These are phyloP conservation scores for Harpagoxenus sublaevis DNA, from an alignment of 2,888 invertebrate genomes.

Conservation along the genomic window DNA sequence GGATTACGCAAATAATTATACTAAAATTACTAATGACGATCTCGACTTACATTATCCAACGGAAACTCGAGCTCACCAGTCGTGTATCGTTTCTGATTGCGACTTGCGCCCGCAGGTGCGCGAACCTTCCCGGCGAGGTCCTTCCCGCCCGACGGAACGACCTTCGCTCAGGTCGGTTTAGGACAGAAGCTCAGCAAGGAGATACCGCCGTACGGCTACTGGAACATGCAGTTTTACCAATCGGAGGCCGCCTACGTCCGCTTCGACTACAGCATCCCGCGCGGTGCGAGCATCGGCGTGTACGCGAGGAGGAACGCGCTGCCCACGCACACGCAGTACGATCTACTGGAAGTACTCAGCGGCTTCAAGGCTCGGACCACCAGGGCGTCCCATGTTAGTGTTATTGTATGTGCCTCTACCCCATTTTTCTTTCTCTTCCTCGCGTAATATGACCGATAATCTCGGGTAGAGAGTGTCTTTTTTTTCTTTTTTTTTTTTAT, in stretches of 20 bases:
- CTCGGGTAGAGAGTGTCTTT: not conserved
- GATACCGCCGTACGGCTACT: constrained; percentile 97
- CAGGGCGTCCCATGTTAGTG: constrained; percentile 95
- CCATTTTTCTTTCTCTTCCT: constrained; percentile 58
- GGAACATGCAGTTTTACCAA: constrained; percentile 99
- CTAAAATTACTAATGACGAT: constrained; percentile 23
- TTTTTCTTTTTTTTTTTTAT: constrained; percentile 46
- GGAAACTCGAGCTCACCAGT: constrained; percentile 33
- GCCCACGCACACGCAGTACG: constrained; percentile 98
- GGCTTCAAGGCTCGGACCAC: constrained; percentile 95
- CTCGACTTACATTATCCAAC: constrained; percentile 31
- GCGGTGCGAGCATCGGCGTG: constrained; percentile 97
- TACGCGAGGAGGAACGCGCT: constrained; percentile 97
- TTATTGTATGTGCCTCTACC: constrained; percentile 80
- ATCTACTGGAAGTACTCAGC: constrained; percentile 97
- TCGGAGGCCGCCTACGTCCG: constrained; percentile 97
- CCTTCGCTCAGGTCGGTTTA: constrained; percentile 95
- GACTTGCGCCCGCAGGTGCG: constrained; percentile 89
- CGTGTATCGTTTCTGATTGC: constrained; percentile 12
- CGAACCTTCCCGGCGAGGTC: constrained; percentile 96
- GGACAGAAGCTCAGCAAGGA: constrained; percentile 95
- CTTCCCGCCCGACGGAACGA: constrained; percentile 97
- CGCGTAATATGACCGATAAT: not conserved
- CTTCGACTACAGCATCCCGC: constrained; percentile 97
- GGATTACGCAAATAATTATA: constrained; percentile 1